Percentiles rank a stretch among this genome's conserved stretches.
Evolutionary conservation across 2,113 vertebrate genomes (phyloP).

Genomic region (Pterophyllum scalare): DNA sequence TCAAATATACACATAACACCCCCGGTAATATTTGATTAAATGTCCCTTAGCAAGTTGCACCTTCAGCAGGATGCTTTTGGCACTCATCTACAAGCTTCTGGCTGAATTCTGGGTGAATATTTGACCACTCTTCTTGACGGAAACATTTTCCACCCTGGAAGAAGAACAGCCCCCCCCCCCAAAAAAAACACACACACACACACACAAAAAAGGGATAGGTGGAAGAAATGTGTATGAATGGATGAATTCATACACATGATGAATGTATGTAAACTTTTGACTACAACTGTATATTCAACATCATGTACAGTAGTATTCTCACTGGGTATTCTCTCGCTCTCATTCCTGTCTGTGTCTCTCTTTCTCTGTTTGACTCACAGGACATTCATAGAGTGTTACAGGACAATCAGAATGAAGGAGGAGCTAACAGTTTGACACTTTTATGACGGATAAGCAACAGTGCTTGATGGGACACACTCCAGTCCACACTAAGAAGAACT

Average conservation of each 20-base stretch:
- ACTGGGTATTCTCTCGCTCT: not conserved
- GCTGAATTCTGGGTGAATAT: not conserved
- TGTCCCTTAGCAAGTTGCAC: not conserved
- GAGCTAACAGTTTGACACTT: constrained; percentile 1
- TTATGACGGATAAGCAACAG: constrained; percentile 9
- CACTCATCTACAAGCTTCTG: not conserved
- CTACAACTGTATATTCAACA: not conserved
- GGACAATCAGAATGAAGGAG: constrained; percentile 25
- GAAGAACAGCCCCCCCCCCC: too few species aligned
- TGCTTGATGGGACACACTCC: not conserved
- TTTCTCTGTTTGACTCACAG: constrained; percentile 46
- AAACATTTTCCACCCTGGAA: not conserved
- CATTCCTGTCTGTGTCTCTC: not conserved
- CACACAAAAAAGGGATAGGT: too few species aligned
- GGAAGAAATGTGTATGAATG: too few species aligned
- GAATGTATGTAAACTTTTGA: too few species aligned
- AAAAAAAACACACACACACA: too few species aligned
- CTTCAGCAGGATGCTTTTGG: not conserved
- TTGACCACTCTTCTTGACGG: not conserved
- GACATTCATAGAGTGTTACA: constrained; percentile 65
- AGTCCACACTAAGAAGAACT: not conserved
- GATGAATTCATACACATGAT: too few species aligned
- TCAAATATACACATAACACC: not conserved
- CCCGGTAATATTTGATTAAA: not conserved
- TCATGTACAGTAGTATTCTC: not conserved